These are phyloP conservation scores for Trichonephila clavipes DNA, from an alignment of 1,140 invertebrate genomes.

Conservation along the genomic window DNA sequence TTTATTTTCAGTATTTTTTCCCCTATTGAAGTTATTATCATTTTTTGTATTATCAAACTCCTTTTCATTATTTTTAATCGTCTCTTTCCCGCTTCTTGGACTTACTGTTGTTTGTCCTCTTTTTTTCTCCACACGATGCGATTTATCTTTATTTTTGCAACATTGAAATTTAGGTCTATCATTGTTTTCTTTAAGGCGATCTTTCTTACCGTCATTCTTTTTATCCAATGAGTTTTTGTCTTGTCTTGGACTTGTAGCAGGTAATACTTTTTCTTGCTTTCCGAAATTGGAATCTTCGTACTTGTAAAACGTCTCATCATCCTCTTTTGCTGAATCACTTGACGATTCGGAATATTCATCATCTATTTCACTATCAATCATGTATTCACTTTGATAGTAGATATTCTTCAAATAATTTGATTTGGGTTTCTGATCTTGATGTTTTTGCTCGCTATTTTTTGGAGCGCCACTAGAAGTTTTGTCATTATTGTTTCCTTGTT, in stretches of 20 bases:
- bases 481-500: not conserved
- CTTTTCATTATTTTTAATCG: not conserved
- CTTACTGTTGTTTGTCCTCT: not conserved
- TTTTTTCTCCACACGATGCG: not conserved
- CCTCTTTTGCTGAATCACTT: not conserved
- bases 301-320: not conserved
- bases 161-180: not conserved
- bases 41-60: not conserved
- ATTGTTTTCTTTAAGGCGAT: not conserved
- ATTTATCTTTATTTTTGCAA: not conserved
- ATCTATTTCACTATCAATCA: not conserved
- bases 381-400: not conserved
- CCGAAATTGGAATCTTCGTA: not conserved
- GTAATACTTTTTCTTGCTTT: not conserved
- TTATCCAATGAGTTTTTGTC: not conserved
- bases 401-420: not conserved
- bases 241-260: not conserved
- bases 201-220: not conserved
- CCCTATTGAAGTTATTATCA: not conserved
- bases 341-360: not conserved
- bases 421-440: not conserved
- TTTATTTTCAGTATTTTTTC: not conserved
- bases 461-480: not conserved
- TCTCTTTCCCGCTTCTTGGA: not conserved
- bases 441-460: not conserved